Evolutionary conservation across 2,888 invertebrate genomes (phyloP), one percentile per base, ranked within the genome.

Genomic region (Thymelicus acteon): DNA sequence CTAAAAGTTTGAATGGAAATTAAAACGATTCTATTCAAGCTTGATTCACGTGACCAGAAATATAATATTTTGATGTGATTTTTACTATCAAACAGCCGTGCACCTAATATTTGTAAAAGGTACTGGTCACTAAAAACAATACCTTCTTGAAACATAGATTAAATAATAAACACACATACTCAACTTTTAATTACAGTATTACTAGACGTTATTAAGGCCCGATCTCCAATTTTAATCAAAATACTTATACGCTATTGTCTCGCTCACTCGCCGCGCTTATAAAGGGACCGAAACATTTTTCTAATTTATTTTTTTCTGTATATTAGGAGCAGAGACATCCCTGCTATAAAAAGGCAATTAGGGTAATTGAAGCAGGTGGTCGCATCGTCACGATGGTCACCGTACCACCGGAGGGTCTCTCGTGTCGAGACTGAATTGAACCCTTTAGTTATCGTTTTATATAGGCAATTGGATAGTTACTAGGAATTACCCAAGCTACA

Each of bases 341-440:
- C 68, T 57, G 37, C 58, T 48, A 66, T 73, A 73, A 83, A 87
- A 86, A 83, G 81, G 81, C 80, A 85, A 85, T 87, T 87, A 86
- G 78, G 74, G 75, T 82, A 83, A 88, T 84, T 84, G 78, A 74
- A 75, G 80, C 87, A 85, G 85, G 84, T 86, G 85, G 77, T 82
- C 73, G 73, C 73, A 72, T 71, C 79, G 78, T 15, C 39, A 44
- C 58, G 57, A 62, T 40, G 69, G 62, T 54, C 31, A 68, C 39
- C 13, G 6, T 61, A 31, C 5, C 31, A 31, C 47, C 19, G 80
- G 62, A 47, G 62, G 31, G 44, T 7, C 24, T 24, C 24, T 24
- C 19, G 19, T 54, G 19, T 54, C 31, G 54, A 2, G 8, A 12
- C 44, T 44, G 44, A 10, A 44, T 12, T 10, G 44, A 44, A 44